phyloP scores from a whole-genome alignment of 2,113 vertebrate genomes.

The Pollachius pollachius region DNA sequence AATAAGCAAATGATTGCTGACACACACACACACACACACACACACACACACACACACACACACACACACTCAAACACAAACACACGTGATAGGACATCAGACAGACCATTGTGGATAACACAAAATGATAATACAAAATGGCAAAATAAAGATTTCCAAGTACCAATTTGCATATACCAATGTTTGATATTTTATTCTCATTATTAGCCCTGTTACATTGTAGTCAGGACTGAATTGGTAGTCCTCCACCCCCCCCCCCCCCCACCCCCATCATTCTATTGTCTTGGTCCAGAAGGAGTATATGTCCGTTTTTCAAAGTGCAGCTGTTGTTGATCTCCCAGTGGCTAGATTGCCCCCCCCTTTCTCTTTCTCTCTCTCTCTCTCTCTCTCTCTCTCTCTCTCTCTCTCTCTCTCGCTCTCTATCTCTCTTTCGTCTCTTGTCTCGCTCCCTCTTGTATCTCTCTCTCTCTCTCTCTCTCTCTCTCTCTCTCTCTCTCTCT shows the following conservation, averaged over 20 bases:
- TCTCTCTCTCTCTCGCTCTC: no score
- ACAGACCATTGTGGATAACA: slow-evolving; percentile 56
- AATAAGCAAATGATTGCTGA: no score
- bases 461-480: no score
- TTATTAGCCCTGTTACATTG: no score
- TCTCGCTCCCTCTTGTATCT: no score
- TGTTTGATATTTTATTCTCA: no score
- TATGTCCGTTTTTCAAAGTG: slow-evolving; percentile 61
- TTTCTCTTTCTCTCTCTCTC: no score
- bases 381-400: no score
- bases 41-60: slow-evolving; percentile 3
- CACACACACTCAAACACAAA: not conserved
- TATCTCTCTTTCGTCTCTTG: slow-evolving; percentile 1
- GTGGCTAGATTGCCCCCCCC: slow-evolving; percentile 38
- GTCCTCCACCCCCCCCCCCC: no score
- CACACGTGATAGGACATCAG: not conserved
- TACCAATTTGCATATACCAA: no score
- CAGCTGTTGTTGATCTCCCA: slow-evolving; percentile 61
- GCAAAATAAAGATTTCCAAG: no score
- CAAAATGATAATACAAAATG: slow-evolving; percentile 37
- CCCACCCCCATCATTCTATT: slow-evolving; percentile 23
- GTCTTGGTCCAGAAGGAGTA: slow-evolving; percentile 48
- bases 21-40: not conserved
- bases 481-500: slow-evolving; percentile 39
- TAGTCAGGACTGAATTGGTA: no score